These are phyloP conservation scores for Nematostella vectensis DNA, from an alignment of 92 coral and sea anemone genomes.

Conservation along the genomic window DNA sequence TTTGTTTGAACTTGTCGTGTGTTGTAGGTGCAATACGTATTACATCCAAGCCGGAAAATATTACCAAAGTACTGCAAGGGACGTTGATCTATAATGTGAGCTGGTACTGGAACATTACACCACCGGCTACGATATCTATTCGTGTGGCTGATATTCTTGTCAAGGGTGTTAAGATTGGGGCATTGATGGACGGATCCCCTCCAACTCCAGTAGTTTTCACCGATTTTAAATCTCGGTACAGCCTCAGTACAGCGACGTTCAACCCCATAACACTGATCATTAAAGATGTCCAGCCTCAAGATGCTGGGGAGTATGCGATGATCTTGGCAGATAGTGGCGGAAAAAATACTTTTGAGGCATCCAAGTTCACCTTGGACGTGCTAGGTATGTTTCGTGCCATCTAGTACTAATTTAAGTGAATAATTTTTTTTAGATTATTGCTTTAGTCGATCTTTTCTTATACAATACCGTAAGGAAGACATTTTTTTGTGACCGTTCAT, in stretches of 20 bases:
- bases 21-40: not conserved
- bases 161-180: not conserved
- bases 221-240: not conserved
- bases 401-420: not conserved
- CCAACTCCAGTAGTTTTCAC: not conserved
- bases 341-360: not conserved
- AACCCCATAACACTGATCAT: slow-evolving; percentile 1
- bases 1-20: not conserved
- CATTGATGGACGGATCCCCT: not conserved
- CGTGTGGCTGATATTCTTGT: not conserved
- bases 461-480: too few species aligned
- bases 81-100: not conserved
- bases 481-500: too few species aligned
- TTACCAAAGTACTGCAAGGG: not conserved
- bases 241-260: not conserved
- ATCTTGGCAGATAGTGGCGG: not conserved
- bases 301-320: not conserved
- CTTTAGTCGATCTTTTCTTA: too few species aligned
- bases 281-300: slow-evolving; percentile 2
- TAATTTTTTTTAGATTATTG: too few species aligned
- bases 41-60: not conserved
- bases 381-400: slow-evolving; percentile 1
- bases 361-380: not conserved
- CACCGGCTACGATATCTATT: too few species aligned
- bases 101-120: not conserved